Evolutionary conservation across 1,140 invertebrate genomes (phyloP).

Genomic region (Oscheius sp.): DNA sequence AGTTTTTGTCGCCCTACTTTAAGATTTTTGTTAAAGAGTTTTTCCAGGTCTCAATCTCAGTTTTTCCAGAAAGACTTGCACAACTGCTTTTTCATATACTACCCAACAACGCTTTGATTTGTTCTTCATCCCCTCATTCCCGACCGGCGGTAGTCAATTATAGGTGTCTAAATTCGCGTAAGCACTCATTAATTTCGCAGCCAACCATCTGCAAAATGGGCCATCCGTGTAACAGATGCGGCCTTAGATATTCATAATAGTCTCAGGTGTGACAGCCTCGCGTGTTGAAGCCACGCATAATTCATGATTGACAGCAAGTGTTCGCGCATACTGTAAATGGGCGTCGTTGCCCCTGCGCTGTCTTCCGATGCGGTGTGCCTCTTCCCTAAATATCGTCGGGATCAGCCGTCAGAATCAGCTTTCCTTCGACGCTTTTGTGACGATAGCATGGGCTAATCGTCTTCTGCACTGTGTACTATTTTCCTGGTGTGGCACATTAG

Average conservation of each 20-base stretch:
- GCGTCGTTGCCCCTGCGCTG: too few species aligned
- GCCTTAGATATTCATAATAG: constrained; percentile 10
- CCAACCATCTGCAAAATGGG: constrained; percentile 7
- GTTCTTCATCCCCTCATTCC: neutral
- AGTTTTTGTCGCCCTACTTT: too few species aligned
- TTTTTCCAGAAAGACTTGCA: too few species aligned
- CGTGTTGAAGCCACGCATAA: neutral
- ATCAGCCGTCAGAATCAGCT: neutral
- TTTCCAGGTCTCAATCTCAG: too few species aligned
- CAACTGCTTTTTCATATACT: too few species aligned
- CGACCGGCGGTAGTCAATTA: neutral
- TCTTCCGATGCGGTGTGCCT: neutral
- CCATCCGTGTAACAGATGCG: constrained; percentile 2
- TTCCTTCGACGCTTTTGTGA: neutral
- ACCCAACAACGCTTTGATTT: neutral
- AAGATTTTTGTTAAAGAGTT: too few species aligned
- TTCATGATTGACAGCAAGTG: neutral
- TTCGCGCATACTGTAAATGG: neutral
- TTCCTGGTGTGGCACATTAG: constrained; percentile 2
- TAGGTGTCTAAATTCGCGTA: neutral
- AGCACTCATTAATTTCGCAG: neutral
- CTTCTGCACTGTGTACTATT: constrained; percentile 6
- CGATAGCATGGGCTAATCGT: neutral
- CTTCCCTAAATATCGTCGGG: neutral
- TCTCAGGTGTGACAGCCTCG: constrained; percentile 7